Evolutionary conservation across 2,113 vertebrate genomes (phyloP).

Genomic region (Nesogale talazaci): DNA sequence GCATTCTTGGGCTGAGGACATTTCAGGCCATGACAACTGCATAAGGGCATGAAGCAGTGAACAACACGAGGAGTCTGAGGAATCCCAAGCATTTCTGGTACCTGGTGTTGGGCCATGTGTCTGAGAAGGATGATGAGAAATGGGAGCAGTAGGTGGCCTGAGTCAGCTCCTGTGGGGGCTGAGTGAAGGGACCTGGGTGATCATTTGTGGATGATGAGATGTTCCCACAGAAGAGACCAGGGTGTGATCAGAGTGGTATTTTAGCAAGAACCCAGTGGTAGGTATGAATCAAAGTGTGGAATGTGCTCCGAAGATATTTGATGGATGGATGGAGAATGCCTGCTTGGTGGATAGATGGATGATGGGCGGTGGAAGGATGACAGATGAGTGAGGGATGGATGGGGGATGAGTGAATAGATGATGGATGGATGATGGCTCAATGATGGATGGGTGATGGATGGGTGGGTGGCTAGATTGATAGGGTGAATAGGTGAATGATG

Average conservation of each 20-base stretch:
- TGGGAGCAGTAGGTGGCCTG: neutral
- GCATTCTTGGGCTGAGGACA: rapidly evolving
- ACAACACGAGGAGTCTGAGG: neutral
- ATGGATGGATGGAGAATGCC: neutral
- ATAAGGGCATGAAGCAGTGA: neutral
- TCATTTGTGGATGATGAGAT: rapidly evolving
- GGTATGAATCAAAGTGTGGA: neutral
- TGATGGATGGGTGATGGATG: neutral
- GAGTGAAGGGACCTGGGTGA: neutral
- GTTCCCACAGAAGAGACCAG: neutral
- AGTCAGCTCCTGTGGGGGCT: neutral
- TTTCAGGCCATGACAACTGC: rapidly evolving
- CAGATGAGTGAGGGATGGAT: neutral
- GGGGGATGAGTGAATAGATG: neutral
- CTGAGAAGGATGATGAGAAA: rapidly evolving
- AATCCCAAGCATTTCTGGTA: rapidly evolving
- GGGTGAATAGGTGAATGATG: neutral
- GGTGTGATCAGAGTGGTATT: neutral
- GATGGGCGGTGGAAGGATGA: neutral
- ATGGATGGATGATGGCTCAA: neutral
- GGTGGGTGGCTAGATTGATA: neutral
- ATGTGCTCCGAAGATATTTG: neutral
- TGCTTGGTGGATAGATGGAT: too few species aligned
- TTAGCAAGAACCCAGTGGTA: neutral
- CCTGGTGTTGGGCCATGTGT: rapidly evolving